Evolutionary conservation across 2,888 invertebrate species (phyloP).

Genomic region (Erpobdella octoculata): DNA sequence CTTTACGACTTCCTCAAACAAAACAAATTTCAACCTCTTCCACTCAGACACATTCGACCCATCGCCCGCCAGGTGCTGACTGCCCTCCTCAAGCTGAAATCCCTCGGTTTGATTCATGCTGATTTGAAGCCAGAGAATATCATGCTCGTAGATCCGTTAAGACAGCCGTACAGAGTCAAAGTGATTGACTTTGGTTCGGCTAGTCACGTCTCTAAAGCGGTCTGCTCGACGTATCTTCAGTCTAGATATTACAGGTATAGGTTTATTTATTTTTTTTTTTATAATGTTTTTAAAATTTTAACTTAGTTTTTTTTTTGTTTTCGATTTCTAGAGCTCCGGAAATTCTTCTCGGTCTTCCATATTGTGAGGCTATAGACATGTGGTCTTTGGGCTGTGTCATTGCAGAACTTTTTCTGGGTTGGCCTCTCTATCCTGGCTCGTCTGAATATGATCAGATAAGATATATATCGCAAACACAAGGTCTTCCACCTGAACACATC

Average conservation of each 20-base stretch:
- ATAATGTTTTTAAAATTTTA: background rate
- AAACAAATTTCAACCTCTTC: slow-evolving; percentile 97
- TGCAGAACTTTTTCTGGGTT: slow-evolving; percentile 94
- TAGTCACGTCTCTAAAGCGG: slow-evolving; percentile 96
- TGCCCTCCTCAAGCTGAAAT: slow-evolving; percentile 75
- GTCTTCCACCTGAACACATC: slow-evolving; percentile 95
- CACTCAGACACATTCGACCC: slow-evolving; percentile 94
- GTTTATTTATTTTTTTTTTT: background rate
- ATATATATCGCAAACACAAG: slow-evolving; percentile 92
- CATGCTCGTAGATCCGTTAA: slow-evolving; percentile 95
- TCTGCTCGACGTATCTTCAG: slow-evolving; percentile 97
- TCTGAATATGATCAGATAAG: slow-evolving; percentile 85
- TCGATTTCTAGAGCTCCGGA: slow-evolving; percentile 54
- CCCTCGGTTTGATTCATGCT: slow-evolving; percentile 97
- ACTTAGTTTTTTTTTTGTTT: background rate
- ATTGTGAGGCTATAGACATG: slow-evolving; percentile 99
- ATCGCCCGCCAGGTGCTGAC: slow-evolving; percentile 93
- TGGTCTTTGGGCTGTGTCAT: slow-evolving; percentile 99
- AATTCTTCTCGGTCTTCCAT: slow-evolving; percentile 67
- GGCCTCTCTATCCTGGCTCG: slow-evolving; percentile 97
- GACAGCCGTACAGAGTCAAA: slow-evolving; percentile 96
- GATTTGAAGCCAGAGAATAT: slow-evolving; percentile 99
- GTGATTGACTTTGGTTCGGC: slow-evolving; percentile 98
- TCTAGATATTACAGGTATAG: slow-evolving; percentile 83
- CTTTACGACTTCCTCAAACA: slow-evolving; percentile 98